A percentile compares a stretch with the other conserved stretches of the same genome.
phyloP scores from a whole-genome alignment of 2,888 invertebrate genomes.

The Crematogaster levior region DNA sequence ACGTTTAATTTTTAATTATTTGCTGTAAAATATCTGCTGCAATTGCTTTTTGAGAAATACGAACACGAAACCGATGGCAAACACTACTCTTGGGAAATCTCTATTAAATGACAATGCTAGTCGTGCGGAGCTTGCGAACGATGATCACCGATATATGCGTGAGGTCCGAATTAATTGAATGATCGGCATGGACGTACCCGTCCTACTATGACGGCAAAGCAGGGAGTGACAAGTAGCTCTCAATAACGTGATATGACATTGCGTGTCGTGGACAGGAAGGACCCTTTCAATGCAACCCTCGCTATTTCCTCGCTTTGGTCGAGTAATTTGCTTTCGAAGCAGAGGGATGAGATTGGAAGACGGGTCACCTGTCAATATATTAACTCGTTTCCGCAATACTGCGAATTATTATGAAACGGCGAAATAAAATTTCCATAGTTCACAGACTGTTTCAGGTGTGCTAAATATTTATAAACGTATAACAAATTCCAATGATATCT shows the following conservation, averaged over 20 bases:
- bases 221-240: conserved; percentile 82
- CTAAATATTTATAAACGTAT: conserved; percentile 26
- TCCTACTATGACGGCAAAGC: conserved; percentile 73
- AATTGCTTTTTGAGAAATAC: conserved; percentile 13
- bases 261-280: conserved; percentile 81
- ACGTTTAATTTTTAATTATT: neutral
- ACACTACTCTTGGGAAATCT: conserved; percentile 50
- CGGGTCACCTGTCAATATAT: conserved; percentile 76
- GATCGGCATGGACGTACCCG: conserved; percentile 72
- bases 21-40: neutral
- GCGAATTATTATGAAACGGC: conserved; percentile 66
- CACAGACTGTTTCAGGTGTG: conserved; percentile 10
- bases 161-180: conserved; percentile 78
- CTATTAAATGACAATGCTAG: conserved; percentile 59
- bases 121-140: conserved; percentile 59
- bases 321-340: conserved; percentile 75
- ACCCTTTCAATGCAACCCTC: conserved; percentile 77
- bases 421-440: conserved; percentile 55
- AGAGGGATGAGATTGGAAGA: conserved; percentile 69
- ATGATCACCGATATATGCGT: conserved; percentile 66
- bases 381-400: conserved; percentile 72
- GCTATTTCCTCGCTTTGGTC: conserved; percentile 76
- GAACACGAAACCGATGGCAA: conserved; percentile 28
- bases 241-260: conserved; percentile 80
- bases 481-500: conserved; percentile 12